Evolutionary conservation across 2,888 invertebrate genomes (phyloP).

Genomic region (Acanthopleura granulata): DNA sequence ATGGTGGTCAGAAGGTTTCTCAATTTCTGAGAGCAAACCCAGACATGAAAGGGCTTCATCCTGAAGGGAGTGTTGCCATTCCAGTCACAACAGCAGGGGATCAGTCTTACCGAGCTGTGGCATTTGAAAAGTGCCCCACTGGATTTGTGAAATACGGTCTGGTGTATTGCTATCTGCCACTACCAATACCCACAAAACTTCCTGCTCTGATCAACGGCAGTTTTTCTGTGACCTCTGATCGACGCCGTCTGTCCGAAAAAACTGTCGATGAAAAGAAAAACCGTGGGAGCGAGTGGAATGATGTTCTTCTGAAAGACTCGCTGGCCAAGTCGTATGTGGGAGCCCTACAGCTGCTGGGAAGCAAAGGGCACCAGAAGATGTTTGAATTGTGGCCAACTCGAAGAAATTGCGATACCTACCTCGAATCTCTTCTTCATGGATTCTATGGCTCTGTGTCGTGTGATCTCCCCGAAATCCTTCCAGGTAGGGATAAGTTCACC

Average conservation of each 20-base stretch:
- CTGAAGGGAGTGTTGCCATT: neutral
- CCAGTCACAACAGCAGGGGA: neutral
- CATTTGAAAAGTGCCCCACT: constrained; percentile 21
- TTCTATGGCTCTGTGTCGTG: neutral
- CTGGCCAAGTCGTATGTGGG: constrained; percentile 35
- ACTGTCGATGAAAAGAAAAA: constrained; percentile 52
- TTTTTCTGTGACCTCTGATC: constrained; percentile 57
- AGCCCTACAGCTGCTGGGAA: constrained; percentile 37
- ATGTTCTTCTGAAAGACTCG: neutral
- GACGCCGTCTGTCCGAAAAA: constrained; percentile 44
- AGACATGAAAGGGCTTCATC: neutral
- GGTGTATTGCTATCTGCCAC: constrained; percentile 61
- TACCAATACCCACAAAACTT: constrained; percentile 51
- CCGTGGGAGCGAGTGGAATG: constrained; percentile 45
- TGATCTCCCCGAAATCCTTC: neutral
- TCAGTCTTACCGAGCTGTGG: neutral
- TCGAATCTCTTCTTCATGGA: neutral
- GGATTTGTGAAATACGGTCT: constrained; percentile 44
- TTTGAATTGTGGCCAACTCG: constrained; percentile 25
- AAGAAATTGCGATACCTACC: neutral
- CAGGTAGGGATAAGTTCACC: constrained; percentile 29
- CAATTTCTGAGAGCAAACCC: neutral
- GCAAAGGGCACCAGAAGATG: neutral
- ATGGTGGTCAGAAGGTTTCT: no score
- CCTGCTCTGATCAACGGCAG: constrained; percentile 61